Base-by-base conservation (phyloP, 2,888 invertebrate genomes). In the Pachydiplax longipennis region DNA sequence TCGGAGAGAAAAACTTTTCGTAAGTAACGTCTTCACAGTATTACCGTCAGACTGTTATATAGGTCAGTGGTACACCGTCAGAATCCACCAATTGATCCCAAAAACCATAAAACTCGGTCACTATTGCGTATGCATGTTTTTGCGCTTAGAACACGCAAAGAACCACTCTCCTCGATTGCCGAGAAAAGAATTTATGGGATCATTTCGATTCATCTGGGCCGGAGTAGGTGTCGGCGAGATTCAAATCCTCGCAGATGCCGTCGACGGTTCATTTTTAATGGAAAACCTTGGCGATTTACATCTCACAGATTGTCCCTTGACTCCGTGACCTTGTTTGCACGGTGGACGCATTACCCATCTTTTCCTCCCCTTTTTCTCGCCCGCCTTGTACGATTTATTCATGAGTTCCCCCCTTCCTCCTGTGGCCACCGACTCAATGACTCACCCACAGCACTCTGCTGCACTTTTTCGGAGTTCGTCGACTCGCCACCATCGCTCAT, bases 301-400 rank as follows among this genome's bases (percentile, higher is more conserved):
- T 82, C 40, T 82, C 44, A 5, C 22, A 35, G 31, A 65, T 37
- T n/a, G 22, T 22, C 61, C 22, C 61, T 31, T 25, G 61, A 61
- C 87, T 22, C 87, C 37, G 87, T 87, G 87, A 87, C 87, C 87
- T 87, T 87, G 87, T 87, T 87, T 87, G 61, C 87, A 87, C 61
- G 87, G 37, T 13, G 58, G 48, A 61, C 87, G 22, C n/a, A n/a
- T 18, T 61, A 61, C 22, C 53, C 15, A 37, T 87, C 65, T 87
- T 65, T 58, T 40, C 87, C 15, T 25, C 22, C 5, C n/a, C 13
- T 53, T 25, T n/a, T n/a, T 31, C 80, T 80, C 80, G 25, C 31
- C 15, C 81, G 80, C 22, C 83, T 58, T 44, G 58, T 35, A 31
- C 58, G 31, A 10, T 83, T 73, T 73, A 73, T 73, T 73, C 73